These are phyloP conservation scores for Hylomyscus alleni DNA, from an alignment of 2,797 vertebrate genomes.

Conservation along the genomic window DNA sequence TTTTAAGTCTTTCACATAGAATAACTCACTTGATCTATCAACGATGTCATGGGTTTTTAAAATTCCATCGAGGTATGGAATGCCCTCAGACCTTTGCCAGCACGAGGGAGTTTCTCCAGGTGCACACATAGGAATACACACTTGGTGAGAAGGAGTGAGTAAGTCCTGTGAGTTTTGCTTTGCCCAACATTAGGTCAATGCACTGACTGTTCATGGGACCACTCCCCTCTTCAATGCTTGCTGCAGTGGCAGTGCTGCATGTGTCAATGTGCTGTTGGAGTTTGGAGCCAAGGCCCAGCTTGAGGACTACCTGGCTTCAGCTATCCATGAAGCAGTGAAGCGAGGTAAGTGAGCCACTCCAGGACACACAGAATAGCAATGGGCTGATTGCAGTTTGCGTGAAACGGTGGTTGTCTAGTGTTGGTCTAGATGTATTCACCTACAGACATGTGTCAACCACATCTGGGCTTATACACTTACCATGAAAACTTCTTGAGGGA, in stretches of 20 bases:
- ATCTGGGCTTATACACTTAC: background rate
- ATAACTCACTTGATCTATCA: background rate
- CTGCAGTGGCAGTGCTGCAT: conserved; percentile 92
- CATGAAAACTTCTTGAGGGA: conserved; percentile 49
- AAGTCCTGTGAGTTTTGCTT: conserved; percentile 59
- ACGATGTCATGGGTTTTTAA: background rate
- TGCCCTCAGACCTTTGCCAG: background rate
- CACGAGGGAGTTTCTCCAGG: background rate
- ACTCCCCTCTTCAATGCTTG: conserved; percentile 95
- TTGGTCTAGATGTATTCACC: background rate
- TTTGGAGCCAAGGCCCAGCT: conserved; percentile 88
- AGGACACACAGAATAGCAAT: no score
- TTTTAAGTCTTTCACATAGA: conserved; percentile 24
- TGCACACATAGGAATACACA: background rate
- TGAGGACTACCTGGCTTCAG: conserved; percentile 88
- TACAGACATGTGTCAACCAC: background rate
- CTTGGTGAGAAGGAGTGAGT: background rate
- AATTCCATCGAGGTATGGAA: background rate
- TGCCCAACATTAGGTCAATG: conserved; percentile 89
- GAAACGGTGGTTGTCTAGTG: background rate
- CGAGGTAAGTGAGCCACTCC: conserved; percentile 89
- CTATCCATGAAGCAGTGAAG: conserved; percentile 93
- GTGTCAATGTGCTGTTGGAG: conserved; percentile 92
- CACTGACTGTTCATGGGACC: conserved; percentile 91
- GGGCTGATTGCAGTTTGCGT: background rate